phyloP scores from a whole-genome alignment of 1,140 invertebrate species.

The Limonius californicus region DNA sequence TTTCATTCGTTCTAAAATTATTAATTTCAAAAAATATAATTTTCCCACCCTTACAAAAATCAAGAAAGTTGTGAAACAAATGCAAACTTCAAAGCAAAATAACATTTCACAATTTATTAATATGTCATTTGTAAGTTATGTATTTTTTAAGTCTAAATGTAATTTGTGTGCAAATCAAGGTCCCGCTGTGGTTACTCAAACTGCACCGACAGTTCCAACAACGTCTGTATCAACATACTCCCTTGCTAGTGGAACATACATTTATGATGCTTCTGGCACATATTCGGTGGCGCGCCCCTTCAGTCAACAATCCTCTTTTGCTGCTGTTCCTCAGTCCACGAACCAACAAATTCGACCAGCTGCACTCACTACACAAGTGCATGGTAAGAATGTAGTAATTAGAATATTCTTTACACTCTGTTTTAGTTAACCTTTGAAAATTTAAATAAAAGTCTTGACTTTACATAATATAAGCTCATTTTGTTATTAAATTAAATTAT shows the following conservation, averaged over 20 bases:
- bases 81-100: too few relatives aligned
- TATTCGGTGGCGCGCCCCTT: conserved; percentile 33
- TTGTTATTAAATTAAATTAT: too few relatives aligned
- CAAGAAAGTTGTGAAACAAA: too few relatives aligned
- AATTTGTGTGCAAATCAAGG: conserved; percentile 22
- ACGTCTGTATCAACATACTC: conserved; percentile 36
- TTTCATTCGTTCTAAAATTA: too few relatives aligned
- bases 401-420: not conserved
- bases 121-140: too few relatives aligned
- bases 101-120: too few relatives aligned
- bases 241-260: conserved; percentile 35
- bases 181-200: conserved; percentile 29
- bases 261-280: conserved; percentile 36
- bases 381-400: conserved; percentile 31
- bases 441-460: too few relatives aligned
- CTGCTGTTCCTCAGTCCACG: conserved; percentile 31
- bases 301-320: conserved; percentile 35
- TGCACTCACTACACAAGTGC: conserved; percentile 33
- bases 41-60: too few relatives aligned
- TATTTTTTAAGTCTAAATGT: not conserved
- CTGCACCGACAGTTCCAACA: conserved; percentile 26
- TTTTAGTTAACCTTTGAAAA: not conserved
- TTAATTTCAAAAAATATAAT: too few relatives aligned
- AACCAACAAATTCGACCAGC: conserved; percentile 31
- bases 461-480: too few relatives aligned